Conservation (phyloP, 1,140 invertebrate species). For the Maconellicoccus hirsutus region DNA sequence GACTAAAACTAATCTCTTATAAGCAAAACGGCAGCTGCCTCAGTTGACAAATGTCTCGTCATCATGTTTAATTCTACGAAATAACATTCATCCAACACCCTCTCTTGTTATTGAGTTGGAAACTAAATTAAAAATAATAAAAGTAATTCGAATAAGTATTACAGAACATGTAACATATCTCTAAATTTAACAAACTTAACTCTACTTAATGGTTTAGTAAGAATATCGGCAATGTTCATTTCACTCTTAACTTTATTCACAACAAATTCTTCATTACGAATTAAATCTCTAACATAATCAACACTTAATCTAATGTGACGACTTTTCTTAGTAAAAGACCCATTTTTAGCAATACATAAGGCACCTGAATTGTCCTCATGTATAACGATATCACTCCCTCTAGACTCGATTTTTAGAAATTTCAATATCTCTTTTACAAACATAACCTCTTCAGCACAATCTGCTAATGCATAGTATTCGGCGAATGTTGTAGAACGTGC, state of each 20-base stretch:
- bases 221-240: conserved; percentile 17
- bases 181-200: neutral
- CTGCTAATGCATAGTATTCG: conserved; percentile 31
- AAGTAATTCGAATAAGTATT: too few species aligned
- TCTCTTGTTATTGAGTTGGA: too few species aligned
- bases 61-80: too few species aligned
- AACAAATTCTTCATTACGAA: neutral
- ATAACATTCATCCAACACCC: too few species aligned
- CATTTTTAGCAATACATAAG: conserved; percentile 2
- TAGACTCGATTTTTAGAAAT: neutral
- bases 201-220: neutral
- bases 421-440: neutral
- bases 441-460: conserved; percentile 27
- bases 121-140: too few species aligned
- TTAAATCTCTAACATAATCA: conserved; percentile 12
- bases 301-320: neutral
- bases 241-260: neutral
- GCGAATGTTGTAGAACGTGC: conserved; percentile 30
- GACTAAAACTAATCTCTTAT: too few species aligned
- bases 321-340: neutral
- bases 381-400: neutral
- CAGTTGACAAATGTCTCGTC: too few species aligned
- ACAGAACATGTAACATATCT: neutral
- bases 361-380: conserved; percentile 19
- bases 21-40: too few species aligned